Evolutionary conservation across 1,140 invertebrate species (phyloP).

Genomic region (Teleogryllus occipitalis): DNA sequence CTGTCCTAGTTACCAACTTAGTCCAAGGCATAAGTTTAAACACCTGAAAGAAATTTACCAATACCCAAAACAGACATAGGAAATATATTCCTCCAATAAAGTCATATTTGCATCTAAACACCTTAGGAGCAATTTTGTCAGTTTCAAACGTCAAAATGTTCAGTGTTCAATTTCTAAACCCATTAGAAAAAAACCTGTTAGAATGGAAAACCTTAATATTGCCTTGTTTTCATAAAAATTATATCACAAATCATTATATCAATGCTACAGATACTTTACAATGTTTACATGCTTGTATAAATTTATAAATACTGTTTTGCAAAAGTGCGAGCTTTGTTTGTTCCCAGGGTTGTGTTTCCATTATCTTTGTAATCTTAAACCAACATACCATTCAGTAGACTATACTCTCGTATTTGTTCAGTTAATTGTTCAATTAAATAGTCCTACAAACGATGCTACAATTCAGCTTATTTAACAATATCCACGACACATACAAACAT

Average conservation of each 20-base stretch:
- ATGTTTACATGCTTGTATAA: neutral
- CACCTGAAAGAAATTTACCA: too few species aligned
- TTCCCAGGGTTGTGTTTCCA: neutral
- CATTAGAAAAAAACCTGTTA: too few species aligned
- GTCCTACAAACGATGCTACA: neutral
- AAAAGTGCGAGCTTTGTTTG: constrained; percentile 1
- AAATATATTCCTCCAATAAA: too few species aligned
- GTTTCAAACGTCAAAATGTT: too few species aligned
- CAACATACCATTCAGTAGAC: neutral
- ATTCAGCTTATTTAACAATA: neutral
- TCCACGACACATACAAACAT: neutral
- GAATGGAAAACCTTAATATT: neutral
- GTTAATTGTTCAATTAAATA: neutral
- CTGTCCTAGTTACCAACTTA: too few species aligned
- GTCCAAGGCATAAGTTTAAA: too few species aligned
- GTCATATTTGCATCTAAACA: too few species aligned
- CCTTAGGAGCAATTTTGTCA: too few species aligned
- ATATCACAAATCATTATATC: constrained; percentile 12
- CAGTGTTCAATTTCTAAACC: too few species aligned
- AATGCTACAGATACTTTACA: neutral
- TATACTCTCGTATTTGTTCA: neutral
- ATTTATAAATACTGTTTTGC: constrained; percentile 11
- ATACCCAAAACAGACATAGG: too few species aligned
- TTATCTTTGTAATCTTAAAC: neutral
- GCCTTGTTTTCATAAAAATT: neutral